Conservation (phyloP, 2,113 vertebrate genomes). For the Stegastes partitus region DNA sequence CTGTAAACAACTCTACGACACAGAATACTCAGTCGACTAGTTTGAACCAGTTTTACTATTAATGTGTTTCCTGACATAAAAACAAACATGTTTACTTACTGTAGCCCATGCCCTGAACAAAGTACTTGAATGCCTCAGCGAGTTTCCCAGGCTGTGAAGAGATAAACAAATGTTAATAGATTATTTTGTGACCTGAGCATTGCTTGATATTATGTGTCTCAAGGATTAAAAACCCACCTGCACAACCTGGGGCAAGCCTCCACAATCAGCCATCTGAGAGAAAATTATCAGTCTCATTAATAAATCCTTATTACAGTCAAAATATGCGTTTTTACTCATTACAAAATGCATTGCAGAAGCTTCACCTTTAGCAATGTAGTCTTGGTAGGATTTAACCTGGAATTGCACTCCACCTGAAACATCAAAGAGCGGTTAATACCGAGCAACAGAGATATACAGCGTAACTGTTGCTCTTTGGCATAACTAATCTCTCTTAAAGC, state of each 20-base stretch:
- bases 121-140: slow-evolving; percentile 89
- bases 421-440: background rate
- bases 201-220: fast-evolving
- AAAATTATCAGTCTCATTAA: background rate
- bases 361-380: slow-evolving; percentile 95
- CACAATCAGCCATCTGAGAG: slow-evolving; percentile 96
- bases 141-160: slow-evolving; percentile 86
- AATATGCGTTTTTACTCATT: background rate
- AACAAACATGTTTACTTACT: slow-evolving; percentile 80
- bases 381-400: slow-evolving; percentile 95
- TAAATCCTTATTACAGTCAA: background rate
- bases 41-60: background rate
- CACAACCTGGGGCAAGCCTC: slow-evolving; percentile 96
- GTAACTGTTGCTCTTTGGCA: background rate
- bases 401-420: slow-evolving; percentile 97
- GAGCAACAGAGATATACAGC: background rate
- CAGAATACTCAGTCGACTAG: background rate
- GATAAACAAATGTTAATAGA: slow-evolving; percentile 8
- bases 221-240: slow-evolving; percentile 85
- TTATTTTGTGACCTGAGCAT: background rate
- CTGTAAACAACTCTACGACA: slow-evolving; percentile 32
- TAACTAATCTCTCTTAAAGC: background rate
- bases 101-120: slow-evolving; percentile 89
- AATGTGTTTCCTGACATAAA: slow-evolving; percentile 15
- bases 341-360: background rate